A percentile compares a stretch with the other conserved stretches of the same genome.
phyloP scores from a whole-genome alignment of 2,888 invertebrate species.

The Cryptosula pallasiana region DNA sequence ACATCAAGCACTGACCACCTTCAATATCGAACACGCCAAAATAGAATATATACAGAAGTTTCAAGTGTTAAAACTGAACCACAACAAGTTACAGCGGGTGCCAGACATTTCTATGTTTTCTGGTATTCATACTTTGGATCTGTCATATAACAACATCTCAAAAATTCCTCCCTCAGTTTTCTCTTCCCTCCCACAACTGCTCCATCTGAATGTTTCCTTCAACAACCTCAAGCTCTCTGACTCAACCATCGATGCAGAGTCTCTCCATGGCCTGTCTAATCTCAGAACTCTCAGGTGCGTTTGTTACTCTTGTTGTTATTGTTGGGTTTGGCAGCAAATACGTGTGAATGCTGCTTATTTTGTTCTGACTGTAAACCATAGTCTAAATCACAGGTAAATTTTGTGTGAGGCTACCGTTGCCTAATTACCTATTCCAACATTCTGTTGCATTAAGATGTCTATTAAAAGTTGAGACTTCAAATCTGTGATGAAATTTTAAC shows the following conservation, averaged over 20 bases:
- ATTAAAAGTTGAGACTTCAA: no score
- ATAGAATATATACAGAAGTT: background rate
- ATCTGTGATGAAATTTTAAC: background rate
- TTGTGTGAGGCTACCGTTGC: background rate
- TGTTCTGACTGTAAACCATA: no score
- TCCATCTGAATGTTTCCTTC: slow-evolving; percentile 8
- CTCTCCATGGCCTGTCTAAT: slow-evolving; percentile 3
- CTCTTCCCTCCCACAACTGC: background rate
- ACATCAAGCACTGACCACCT: background rate
- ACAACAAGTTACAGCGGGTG: background rate
- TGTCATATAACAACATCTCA: slow-evolving; percentile 5
- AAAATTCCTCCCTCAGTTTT: background rate
- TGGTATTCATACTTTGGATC: background rate
- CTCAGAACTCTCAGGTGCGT: slow-evolving; percentile 8
- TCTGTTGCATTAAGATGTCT: no score
- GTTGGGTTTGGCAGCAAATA: background rate
- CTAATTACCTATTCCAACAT: no score
- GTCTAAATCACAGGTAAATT: background rate
- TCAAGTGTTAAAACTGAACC: background rate
- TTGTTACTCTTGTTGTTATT: background rate
- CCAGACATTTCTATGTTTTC: background rate
- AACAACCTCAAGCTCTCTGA: background rate
- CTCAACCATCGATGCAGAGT: background rate
- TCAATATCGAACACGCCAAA: background rate
- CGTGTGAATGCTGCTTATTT: background rate